Conservation (phyloP, 2,797 vertebrate species). For the Syngnathus acus region DNA sequence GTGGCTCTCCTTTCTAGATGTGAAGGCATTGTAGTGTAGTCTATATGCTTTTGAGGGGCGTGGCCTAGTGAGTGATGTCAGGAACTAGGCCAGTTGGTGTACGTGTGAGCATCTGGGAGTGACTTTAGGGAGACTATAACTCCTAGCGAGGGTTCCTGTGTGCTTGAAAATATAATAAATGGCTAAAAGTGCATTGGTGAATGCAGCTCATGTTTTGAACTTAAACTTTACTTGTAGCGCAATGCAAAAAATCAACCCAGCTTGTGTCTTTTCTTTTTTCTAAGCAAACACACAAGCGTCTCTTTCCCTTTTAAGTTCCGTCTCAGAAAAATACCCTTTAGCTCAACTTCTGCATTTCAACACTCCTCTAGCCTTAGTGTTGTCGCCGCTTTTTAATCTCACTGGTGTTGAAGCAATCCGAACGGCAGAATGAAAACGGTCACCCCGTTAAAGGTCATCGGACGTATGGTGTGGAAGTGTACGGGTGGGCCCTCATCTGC, state of each 20-base stretch:
- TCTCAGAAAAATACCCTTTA: slow-evolving; percentile 18
- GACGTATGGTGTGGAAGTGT: neutral
- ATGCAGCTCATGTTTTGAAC: too few species aligned
- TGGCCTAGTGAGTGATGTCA: too few species aligned
- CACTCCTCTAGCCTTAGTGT: slow-evolving; percentile 21
- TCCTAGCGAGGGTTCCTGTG: too few species aligned
- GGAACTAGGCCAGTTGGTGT: too few species aligned
- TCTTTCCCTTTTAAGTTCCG: neutral
- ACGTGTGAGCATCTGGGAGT: too few species aligned
- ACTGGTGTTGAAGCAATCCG: slow-evolving; percentile 26
- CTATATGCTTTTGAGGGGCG: too few species aligned
- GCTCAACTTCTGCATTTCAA: slow-evolving; percentile 56
- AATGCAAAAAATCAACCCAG: too few species aligned
- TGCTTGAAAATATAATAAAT: too few species aligned
- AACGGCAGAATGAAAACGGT: slow-evolving; percentile 12
- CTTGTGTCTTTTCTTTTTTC: neutral
- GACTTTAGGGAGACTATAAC: too few species aligned
- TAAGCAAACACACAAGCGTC: slow-evolving; percentile 11
- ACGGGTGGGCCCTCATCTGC: slow-evolving; percentile 42
- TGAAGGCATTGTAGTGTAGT: neutral
- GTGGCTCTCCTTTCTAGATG: neutral
- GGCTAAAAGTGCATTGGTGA: too few species aligned
- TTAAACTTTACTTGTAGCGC: too few species aligned
- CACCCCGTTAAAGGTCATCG: neutral
- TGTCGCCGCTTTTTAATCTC: slow-evolving; percentile 32